Base-by-base conservation (phyloP, 1,140 invertebrate genomes). In the Drosophila athabasca region DNA sequence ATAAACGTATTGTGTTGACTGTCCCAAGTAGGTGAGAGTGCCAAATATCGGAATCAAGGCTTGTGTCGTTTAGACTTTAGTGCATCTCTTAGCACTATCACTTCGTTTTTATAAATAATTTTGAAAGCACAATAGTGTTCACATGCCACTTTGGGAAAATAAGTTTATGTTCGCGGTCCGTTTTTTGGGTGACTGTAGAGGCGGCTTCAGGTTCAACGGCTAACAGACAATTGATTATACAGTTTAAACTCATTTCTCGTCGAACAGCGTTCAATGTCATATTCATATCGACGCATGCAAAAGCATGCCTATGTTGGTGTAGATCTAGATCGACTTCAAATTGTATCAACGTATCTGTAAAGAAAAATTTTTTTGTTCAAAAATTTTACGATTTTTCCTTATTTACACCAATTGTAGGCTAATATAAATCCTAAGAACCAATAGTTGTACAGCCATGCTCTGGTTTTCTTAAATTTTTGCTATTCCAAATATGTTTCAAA, bases 201-300 rank as follows among this genome's bases (percentile, higher is more conserved):
- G 26, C 3, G 3, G 13, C 15, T 71, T 31, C 31, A 39, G 54
- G 24, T 62, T 62, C 26, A 51, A 39, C 6, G 15, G 8, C 9
- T 45, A 58, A 54, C 49, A 35, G 3, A 41, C 6, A 22, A 15
- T 62, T 64, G 15, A 41, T 62, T 55, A 50, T 53, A 59, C 7
- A 52, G 9, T 29, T 45, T 64, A 17, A 6, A 52, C 50, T 59
- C 66, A 78, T 75, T 71, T 43, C 55, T 74, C 69, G 52, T 48
- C 44, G 45, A 64, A 46, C 29, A 54, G 48, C 22, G 49, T 43
- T 52, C 19, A 71, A 70, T 54, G 13, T 1, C 49, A 71, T 66
- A 76, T 41, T 76, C 60, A 70, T 65, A 53, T 49, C 53, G 53
- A 49, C 44, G 19, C 57, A 41, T 62, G 62, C 64, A 46, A 55